Evolutionary conservation across 2,797 vertebrate species (phyloP).

Genomic region (Novumbra hubbsi): DNA sequence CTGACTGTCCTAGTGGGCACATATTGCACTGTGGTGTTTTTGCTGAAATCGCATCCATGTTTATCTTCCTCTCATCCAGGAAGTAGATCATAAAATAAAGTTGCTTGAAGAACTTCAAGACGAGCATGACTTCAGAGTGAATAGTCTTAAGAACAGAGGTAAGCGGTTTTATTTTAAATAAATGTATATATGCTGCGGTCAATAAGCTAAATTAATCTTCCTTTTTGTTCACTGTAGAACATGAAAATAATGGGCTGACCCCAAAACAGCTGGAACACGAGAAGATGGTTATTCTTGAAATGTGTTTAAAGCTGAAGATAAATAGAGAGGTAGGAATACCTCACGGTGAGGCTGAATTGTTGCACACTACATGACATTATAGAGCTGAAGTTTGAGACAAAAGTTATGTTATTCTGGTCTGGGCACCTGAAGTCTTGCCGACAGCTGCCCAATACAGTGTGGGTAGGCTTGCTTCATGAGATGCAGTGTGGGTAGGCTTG

Average conservation of each 20-base stretch:
- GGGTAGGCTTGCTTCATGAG: too few relatives aligned
- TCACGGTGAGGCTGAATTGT: background rate
- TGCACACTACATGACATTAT: too few relatives aligned
- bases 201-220: background rate
- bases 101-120: slow-evolving; percentile 13
- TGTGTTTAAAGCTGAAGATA: slow-evolving; percentile 8
- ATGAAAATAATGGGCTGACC: slow-evolving; percentile 2
- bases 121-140: slow-evolving; percentile 11
- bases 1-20: background rate
- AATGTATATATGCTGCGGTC: background rate
- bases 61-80: background rate
- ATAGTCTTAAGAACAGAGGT: slow-evolving; percentile 16
- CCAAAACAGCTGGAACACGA: slow-evolving; percentile 10
- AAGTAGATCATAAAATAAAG: slow-evolving; percentile 7
- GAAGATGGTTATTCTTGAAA: slow-evolving; percentile 1
- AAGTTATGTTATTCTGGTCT: too few relatives aligned
- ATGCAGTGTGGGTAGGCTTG: too few relatives aligned
- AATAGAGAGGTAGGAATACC: slow-evolving; percentile 2
- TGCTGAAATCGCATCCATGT: background rate
- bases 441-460: too few relatives aligned
- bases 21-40: background rate
- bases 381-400: too few relatives aligned
- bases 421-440: too few relatives aligned
- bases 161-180: background rate
- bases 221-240: background rate